phyloP scores from a whole-genome alignment of 2,113 vertebrate genomes.

The Campylorhamphus procurvoides region DNA sequence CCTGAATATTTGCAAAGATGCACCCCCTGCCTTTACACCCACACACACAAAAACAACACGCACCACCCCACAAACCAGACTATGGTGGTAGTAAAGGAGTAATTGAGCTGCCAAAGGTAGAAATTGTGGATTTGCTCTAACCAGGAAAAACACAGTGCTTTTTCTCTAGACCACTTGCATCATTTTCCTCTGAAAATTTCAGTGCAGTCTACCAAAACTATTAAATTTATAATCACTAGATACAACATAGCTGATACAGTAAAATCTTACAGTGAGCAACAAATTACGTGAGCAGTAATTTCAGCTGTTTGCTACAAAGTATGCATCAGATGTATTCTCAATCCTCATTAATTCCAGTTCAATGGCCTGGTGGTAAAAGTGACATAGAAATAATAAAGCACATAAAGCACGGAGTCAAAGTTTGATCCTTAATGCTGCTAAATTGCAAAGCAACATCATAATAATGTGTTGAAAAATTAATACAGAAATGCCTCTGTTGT shows the following conservation, averaged over 20 bases:
- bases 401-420: background rate
- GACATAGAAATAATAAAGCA: constrained; percentile 36
- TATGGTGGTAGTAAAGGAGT: background rate
- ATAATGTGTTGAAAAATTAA: background rate
- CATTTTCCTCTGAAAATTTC: background rate
- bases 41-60: fast-evolving
- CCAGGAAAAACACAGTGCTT: background rate
- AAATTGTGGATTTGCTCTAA: background rate
- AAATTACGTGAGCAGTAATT: constrained; percentile 38
- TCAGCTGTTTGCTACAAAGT: background rate
- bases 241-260: background rate
- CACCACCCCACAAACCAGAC: background rate
- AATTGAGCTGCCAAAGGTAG: background rate
- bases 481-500: background rate
- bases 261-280: background rate
- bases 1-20: background rate
- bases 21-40: fast-evolving
- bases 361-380: background rate
- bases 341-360: constrained; percentile 42
- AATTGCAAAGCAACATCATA: background rate
- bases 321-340: constrained; percentile 3
- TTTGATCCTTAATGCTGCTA: background rate
- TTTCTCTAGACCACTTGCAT: background rate
- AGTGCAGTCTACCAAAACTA: background rate
- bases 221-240: background rate